A percentile compares a stretch with the other conserved stretches of the same genome.
Evolutionary conservation across 2,888 invertebrate species (phyloP).

Genomic region (Brenthis ino): DNA sequence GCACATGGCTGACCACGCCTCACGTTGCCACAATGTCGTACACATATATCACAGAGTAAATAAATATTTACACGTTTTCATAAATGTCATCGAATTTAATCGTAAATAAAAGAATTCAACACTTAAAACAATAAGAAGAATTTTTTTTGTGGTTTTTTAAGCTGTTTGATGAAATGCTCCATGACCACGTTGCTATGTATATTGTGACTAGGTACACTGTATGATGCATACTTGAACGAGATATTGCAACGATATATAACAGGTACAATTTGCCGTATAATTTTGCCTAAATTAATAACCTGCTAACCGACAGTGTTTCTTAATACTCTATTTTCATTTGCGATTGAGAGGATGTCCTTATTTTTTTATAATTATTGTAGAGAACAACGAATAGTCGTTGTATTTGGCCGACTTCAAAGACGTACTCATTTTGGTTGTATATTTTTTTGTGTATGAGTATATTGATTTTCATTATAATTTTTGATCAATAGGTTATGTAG

Average conservation of each 20-base stretch:
- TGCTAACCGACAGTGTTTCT: too few species aligned
- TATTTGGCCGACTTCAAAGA: too few species aligned
- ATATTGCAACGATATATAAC: slow-evolving; percentile 9
- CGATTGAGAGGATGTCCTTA: too few species aligned
- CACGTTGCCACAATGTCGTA: slow-evolving; percentile 42
- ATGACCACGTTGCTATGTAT: slow-evolving; percentile 31
- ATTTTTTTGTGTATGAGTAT: too few species aligned
- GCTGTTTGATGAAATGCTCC: slow-evolving; percentile 25
- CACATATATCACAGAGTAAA: slow-evolving; percentile 32
- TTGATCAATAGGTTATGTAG: too few species aligned
- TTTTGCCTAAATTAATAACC: neutral
- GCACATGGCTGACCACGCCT: slow-evolving; percentile 49
- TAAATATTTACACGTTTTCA: slow-evolving; percentile 20
- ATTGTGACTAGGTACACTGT: slow-evolving; percentile 16
- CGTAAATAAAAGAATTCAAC: slow-evolving; percentile 6
- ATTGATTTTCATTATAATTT: too few species aligned
- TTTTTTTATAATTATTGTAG: too few species aligned
- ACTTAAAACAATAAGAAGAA: neutral
- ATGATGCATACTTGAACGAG: slow-evolving; percentile 25
- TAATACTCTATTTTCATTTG: too few species aligned
- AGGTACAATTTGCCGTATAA: slow-evolving; percentile 9
- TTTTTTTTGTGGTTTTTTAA: neutral
- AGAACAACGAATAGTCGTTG: too few species aligned
- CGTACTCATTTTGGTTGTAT: too few species aligned
- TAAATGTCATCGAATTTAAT: neutral